Percentiles rank a stretch among this genome's conserved stretches.
Evolutionary conservation across 2,888 invertebrate species (phyloP).

Genomic region (Rhimphoctona megacephalus): DNA sequence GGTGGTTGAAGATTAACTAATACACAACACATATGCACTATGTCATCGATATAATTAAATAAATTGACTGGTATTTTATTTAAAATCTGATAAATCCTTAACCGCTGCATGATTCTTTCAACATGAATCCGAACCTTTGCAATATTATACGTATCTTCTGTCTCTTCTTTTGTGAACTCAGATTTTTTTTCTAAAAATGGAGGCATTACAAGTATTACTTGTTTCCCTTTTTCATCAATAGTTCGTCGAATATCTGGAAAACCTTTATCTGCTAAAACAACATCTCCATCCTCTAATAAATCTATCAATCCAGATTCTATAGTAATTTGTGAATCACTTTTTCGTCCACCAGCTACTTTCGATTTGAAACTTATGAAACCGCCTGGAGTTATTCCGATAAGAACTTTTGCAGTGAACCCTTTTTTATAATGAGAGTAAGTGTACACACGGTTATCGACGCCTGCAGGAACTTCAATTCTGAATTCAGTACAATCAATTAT

Average conservation of each 20-base stretch:
- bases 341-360: conserved; percentile 59
- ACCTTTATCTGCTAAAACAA: conserved; percentile 64
- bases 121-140: conserved; percentile 49
- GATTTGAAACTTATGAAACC: conserved; percentile 61
- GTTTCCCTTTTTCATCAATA: conserved; percentile 58
- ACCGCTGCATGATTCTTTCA: conserved; percentile 49
- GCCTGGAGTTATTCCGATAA: conserved; percentile 60
- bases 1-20: conserved; percentile 55
- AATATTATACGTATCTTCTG: conserved; percentile 36
- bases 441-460: conserved; percentile 47
- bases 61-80: conserved; percentile 57
- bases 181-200: conserved; percentile 54
- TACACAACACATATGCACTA: conserved; percentile 56
- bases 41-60: conserved; percentile 50
- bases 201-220: conserved; percentile 60
- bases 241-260: conserved; percentile 58
- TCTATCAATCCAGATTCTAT: conserved; percentile 60
- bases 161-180: conserved; percentile 53
- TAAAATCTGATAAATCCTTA: conserved; percentile 46
- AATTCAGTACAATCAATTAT: conserved; percentile 66
- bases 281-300: conserved; percentile 58
- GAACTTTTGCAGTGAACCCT: conserved; percentile 59
- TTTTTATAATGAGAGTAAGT: conserved; percentile 65
- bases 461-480: conserved; percentile 56
- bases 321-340: conserved; percentile 61